These are phyloP conservation scores for Steinernema hermaphroditum DNA, from an alignment of 2,888 invertebrate species.

Conservation along the genomic window DNA sequence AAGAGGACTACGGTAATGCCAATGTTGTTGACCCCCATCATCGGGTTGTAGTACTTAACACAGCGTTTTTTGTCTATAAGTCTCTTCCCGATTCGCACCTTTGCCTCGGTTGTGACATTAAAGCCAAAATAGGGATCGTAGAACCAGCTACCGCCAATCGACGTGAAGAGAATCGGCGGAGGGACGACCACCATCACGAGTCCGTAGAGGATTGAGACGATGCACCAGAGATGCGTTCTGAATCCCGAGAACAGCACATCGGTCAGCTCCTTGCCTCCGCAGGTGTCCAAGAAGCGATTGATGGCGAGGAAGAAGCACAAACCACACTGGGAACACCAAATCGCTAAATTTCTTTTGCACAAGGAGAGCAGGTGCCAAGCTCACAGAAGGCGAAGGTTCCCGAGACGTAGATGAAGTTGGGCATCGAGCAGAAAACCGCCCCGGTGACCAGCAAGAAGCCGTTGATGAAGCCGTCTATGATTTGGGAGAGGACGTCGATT, in stretches of 20 bases:
- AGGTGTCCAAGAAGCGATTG: conserved; percentile 18
- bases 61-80: no score
- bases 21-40: conserved; percentile 21
- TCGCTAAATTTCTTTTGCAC: not conserved
- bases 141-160: conserved; percentile 19
- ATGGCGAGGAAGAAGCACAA: conserved; percentile 13
- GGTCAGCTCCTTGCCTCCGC: not conserved
- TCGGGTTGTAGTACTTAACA: conserved; percentile 2
- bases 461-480: conserved; percentile 36
- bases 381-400: conserved; percentile 30
- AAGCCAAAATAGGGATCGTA: conserved; percentile 13
- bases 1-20: not conserved
- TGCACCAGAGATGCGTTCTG: conserved; percentile 15
- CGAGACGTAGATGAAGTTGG: conserved; percentile 38
- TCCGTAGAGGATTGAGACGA: not conserved
- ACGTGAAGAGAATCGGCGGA: not conserved
- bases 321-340: not conserved
- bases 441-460: conserved; percentile 39
- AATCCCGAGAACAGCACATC: not conserved
- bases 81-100: no score
- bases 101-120: not conserved
- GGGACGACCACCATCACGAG: not conserved
- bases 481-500: conserved; percentile 36
- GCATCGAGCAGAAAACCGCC: conserved; percentile 36
- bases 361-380: not conserved